A percentile compares a stretch with the other conserved stretches of the same genome.
phyloP scores from a whole-genome alignment of 64 coral and sea anemone species.

The Cladopsammia gracilis region DNA sequence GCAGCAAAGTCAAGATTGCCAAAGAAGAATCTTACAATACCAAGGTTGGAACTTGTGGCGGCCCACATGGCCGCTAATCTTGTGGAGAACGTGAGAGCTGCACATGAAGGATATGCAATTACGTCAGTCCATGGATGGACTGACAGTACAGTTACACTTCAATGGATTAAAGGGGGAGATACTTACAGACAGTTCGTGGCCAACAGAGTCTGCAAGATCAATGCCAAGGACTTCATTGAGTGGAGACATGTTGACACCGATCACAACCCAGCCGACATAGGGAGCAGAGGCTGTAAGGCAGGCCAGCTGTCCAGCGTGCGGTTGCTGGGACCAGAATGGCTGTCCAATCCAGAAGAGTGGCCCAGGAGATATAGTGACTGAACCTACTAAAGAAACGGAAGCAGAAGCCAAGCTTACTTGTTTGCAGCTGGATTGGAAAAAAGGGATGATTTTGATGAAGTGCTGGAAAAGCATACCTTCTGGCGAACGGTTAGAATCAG shows the following conservation, averaged over 20 bases:
- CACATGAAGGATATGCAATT: not conserved
- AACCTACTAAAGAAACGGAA: slow-evolving; percentile 20
- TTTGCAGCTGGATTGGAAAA: slow-evolving; percentile 57
- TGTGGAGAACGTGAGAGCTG: too few species aligned
- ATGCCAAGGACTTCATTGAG: not conserved
- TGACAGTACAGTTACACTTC: not conserved
- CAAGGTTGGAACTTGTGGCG: too few species aligned
- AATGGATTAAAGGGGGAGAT: slow-evolving; percentile 9
- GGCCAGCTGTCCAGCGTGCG: not conserved
- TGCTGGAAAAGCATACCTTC: too few species aligned
- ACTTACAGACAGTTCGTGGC: slow-evolving; percentile 2
- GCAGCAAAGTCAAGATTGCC: not conserved
- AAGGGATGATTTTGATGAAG: slow-evolving; percentile 46
- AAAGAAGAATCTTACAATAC: not conserved
- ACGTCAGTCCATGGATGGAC: not conserved
- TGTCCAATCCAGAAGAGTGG: not conserved
- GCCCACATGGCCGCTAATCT: too few species aligned
- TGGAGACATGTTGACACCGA: slow-evolving; percentile 19
- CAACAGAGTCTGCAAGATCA: slow-evolving; percentile 16
- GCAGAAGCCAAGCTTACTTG: slow-evolving; percentile 38
- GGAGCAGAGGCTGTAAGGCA: not conserved
- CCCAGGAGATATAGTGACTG: not conserved
- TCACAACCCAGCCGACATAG: slow-evolving; percentile 22
- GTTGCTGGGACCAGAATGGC: not conserved
- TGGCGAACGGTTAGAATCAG: too few species aligned